Evolutionary conservation across 2,888 invertebrate species (phyloP).

Genomic region (Rapana venosa): DNA sequence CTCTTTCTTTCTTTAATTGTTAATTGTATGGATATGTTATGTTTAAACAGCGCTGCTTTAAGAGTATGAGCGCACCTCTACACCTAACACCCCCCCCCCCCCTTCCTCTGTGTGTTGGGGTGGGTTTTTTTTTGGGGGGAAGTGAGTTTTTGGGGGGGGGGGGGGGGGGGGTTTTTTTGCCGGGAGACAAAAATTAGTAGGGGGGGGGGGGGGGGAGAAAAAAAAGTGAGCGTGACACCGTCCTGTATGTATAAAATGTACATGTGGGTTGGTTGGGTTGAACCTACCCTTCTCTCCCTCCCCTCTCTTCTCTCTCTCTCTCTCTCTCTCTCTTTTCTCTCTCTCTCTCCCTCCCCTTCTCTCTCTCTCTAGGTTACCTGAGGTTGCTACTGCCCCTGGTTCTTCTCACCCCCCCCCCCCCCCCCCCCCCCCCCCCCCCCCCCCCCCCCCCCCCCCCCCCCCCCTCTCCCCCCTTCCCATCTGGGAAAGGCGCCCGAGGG

Average conservation of each 20-base stretch:
- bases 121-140: no score
- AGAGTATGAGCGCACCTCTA: not conserved
- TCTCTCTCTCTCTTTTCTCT: not conserved
- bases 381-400: not conserved
- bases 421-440: not conserved
- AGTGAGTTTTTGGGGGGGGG: no score
- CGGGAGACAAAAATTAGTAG: no score
- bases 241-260: no score
- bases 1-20: not conserved
- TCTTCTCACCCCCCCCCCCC: not conserved
- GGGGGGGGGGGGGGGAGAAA: no score
- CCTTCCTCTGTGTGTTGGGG: no score
- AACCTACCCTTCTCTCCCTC: not conserved
- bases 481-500: no score
- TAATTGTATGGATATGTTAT: not conserved
- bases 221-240: no score
- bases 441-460: not conserved
- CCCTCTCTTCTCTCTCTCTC: constrained; percentile 9
- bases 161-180: no score
- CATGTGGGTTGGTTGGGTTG: no score
- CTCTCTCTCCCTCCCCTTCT: constrained; percentile 12
- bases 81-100: no score
- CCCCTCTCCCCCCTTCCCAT: not conserved
- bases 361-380: constrained; percentile 12
- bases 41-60: not conserved